phyloP scores from a whole-genome alignment of 2,113 vertebrate genomes.

The Columba livia region DNA sequence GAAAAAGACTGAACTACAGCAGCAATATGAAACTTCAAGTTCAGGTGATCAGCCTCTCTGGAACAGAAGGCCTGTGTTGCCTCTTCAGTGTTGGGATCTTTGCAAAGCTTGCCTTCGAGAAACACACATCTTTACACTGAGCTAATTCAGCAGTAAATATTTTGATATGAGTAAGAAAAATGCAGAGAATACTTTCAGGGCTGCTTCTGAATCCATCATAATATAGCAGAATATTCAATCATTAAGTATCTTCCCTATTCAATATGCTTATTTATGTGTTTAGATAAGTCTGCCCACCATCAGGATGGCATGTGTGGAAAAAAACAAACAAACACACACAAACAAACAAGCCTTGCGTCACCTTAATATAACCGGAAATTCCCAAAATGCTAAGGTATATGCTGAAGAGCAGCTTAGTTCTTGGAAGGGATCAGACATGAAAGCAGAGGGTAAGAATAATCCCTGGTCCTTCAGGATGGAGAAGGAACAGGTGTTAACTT shows the following conservation, averaged over 20 bases:
- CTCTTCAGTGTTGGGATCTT: not conserved
- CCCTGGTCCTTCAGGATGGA: not conserved
- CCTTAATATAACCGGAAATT: not conserved
- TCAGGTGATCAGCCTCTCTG: not conserved
- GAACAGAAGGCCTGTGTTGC: not conserved
- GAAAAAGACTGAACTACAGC: not conserved
- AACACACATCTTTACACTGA: not conserved
- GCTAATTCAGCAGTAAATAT: not conserved
- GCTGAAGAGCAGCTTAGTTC: not conserved
- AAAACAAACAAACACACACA: not conserved
- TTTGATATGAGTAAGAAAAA: not conserved
- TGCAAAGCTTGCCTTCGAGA: not conserved
- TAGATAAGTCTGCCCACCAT: not conserved
- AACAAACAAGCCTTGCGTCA: not conserved
- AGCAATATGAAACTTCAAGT: not conserved
- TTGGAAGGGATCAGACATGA: not conserved
- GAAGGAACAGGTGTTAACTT: not conserved
- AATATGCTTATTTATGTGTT: not conserved
- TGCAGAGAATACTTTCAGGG: not conserved
- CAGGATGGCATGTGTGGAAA: not conserved
- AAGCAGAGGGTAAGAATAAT: not conserved
- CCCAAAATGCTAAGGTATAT: not conserved
- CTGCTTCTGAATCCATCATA: not conserved
- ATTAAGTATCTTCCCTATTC: not conserved
- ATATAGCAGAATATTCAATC: not conserved